Evolutionary conservation across 2,797 vertebrate genomes (phyloP), one percentile per base, ranked within the genome.

Genomic region (Falco cherrug): DNA sequence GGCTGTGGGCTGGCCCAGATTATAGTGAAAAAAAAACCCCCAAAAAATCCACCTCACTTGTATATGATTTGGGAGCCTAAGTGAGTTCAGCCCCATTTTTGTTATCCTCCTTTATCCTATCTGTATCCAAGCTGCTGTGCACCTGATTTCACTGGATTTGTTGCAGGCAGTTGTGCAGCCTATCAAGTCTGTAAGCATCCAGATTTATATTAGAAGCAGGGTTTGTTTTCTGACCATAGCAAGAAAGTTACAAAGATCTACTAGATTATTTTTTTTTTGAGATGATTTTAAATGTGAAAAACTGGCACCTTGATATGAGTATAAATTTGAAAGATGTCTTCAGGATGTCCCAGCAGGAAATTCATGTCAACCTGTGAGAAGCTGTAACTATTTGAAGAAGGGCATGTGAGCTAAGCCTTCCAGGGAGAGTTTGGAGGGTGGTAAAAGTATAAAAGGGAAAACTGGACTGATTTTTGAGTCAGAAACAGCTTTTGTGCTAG

Each of bases 121-220:
- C 21, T 47, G 10, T 29, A 35, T n/a, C 11, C 22, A 84, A 75
- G n/a, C 13, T 53, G 10, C 11, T 61, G 28, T 14, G 37, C 14
- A 33, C 9, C 21, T 35, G 19, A 16, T 53, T 64, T 70, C 21
- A 2, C 16, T 41, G 69, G 13, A 20, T 79, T 64, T 74, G 19
- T 28, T 26, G 5, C 39, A 35, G 0, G 0, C 7, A 21, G 6
- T 33, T 33, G 1, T 65, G 35, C 10, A 60, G 7, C 16, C 16
- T 47, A 12, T 33, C 11, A 64, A 60, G 28, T 43, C 26, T 47
- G 25, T 56, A 84, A 48, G 5, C 2, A 13, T n/a, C 39, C 10
- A 25, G 13, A n/a, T 11, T 57, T 51, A 17, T 10, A 7, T 51
- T 47, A 79, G 10, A 37, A 78, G 9, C 6, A 33, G 17, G 16